Percentiles rank a stretch among this genome's conserved stretches.
Conservation (phyloP, 2,888 invertebrate genomes). For the Furcula furcula region DNA sequence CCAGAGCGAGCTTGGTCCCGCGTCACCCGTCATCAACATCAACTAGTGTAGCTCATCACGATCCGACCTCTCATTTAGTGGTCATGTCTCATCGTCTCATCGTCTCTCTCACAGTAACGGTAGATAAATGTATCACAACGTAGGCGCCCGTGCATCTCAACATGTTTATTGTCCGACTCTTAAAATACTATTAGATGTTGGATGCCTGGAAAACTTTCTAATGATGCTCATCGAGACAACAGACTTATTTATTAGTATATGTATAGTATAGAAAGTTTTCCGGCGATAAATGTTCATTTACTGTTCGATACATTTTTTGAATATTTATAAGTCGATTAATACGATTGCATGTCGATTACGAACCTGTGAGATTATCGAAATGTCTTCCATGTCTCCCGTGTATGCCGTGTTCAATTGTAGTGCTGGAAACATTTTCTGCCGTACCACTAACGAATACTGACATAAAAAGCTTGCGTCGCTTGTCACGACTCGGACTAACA, state of each 20-base stretch:
- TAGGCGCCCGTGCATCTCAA: constrained; percentile 75
- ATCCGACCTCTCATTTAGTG: constrained; percentile 74
- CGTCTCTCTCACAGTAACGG: constrained; percentile 68
- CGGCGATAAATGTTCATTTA: constrained; percentile 51
- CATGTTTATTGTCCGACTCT: constrained; percentile 53
- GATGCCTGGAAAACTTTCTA: constrained; percentile 74
- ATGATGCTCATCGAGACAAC: constrained; percentile 47
- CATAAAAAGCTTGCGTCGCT: constrained; percentile 66
- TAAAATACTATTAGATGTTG: constrained; percentile 40
- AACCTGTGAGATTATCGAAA: constrained; percentile 55
- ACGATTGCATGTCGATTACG: constrained; percentile 36
- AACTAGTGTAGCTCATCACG: constrained; percentile 59
- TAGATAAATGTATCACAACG: constrained; percentile 81
- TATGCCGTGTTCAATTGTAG: constrained; percentile 49
- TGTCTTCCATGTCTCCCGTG: constrained; percentile 73
- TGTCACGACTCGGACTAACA: constrained; percentile 56
- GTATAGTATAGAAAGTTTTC: constrained; percentile 75
- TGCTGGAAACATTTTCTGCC: constrained; percentile 67
- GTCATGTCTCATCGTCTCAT: constrained; percentile 67
- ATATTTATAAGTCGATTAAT: constrained; percentile 47
- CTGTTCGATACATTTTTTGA: constrained; percentile 51
- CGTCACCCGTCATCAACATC: constrained; percentile 60
- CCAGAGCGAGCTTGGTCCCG: constrained; percentile 66
- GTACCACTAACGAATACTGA: constrained; percentile 40
- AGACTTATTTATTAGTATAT: constrained; percentile 50